Conservation (phyloP, 2,113 vertebrate species). For the Sebastes schlegelii region DNA sequence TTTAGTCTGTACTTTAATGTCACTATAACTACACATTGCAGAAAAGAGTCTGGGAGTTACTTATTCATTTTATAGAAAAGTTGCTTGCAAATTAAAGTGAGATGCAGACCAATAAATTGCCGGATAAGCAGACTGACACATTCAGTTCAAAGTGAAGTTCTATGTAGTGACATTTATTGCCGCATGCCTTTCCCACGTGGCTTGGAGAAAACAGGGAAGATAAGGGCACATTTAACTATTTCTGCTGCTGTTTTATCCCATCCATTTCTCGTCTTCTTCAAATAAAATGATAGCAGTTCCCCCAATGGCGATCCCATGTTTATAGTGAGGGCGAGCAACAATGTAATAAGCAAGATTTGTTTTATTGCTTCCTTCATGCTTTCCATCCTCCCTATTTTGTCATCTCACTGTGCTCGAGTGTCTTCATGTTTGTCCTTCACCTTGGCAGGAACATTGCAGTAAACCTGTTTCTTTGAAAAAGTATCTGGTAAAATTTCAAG, state of each 20-base stretch:
- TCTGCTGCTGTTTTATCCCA: conserved; percentile 26
- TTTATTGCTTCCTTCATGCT: conserved; percentile 56
- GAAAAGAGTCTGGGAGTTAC: conserved; percentile 2
- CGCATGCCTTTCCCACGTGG: conserved; percentile 37
- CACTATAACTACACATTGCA: background rate
- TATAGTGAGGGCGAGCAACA: conserved; percentile 52
- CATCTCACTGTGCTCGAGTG: conserved; percentile 19
- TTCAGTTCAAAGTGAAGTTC: conserved; percentile 58
- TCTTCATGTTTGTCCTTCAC: conserved; percentile 41
- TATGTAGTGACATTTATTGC: conserved; percentile 70
- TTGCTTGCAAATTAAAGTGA: conserved; percentile 42
- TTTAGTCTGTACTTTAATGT: background rate
- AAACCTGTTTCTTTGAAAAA: conserved; percentile 54
- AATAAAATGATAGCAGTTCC: conserved; percentile 72
- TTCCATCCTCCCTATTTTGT: conserved; percentile 41
- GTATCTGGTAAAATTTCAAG: conserved; percentile 42
- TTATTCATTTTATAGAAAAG: conserved; percentile 29
- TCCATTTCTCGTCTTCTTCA: conserved; percentile 60
- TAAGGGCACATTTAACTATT: conserved; percentile 79
- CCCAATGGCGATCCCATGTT: conserved; percentile 60
- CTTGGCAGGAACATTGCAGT: conserved; percentile 37
- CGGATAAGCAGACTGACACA: conserved; percentile 63
- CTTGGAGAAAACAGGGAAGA: conserved; percentile 59
- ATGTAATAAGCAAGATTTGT: conserved; percentile 69
- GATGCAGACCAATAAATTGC: conserved; percentile 55